Base-by-base conservation (phyloP, 1,140 invertebrate genomes). In the Aricia agestis region DNA sequence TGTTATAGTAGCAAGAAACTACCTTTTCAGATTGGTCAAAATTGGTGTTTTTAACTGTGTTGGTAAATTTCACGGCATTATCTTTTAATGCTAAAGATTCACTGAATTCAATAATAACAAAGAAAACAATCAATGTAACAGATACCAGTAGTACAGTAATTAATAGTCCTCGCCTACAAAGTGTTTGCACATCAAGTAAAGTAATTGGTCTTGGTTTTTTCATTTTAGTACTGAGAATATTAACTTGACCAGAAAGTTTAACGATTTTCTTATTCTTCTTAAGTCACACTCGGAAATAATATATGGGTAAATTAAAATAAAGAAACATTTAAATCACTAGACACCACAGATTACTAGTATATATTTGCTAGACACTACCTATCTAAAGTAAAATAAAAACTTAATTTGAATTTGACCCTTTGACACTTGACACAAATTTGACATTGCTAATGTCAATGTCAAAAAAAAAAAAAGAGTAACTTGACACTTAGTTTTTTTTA, bases 1-100 rank as follows among this genome's bases (percentile, higher is more conserved):
- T 86, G 69, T 92, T 93, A 80, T 95, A 96, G 81, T 97, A 96
- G 83, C 96, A 96, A 31, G 82, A 83, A 6, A 91, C 76, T n/a
- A 87, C 81, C 59, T 73, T 82, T 2, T 74, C 67, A 59, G 17
- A 25, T 59, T 61, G 17, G 17, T 70, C 19, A 18, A 18, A 63
- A 63, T 18, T 18, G 11, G 19, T 9, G 18, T 32, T 58, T 18
- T 32, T 15, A 58, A 32, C 25, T 58, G 1, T 17, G 17, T 13
- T 15, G 3, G 25, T 68, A 32, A n/a, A 58, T 19, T 68, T 58
- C n/a, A 52, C 6, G 13, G 31, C n/a, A n/a, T 36, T 58, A 31
- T 17, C 52, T 58, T 68, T 58, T 58, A n/a, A 25, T 25, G 9
- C 52, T n/a, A 25, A 11, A 63, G 59, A 11, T 63, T 63, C 59